Percentiles rank a stretch among this genome's conserved stretches.
These are phyloP conservation scores for Trachymyrmex cornetzi DNA, from an alignment of 1,140 invertebrate species.

Conservation along the genomic window DNA sequence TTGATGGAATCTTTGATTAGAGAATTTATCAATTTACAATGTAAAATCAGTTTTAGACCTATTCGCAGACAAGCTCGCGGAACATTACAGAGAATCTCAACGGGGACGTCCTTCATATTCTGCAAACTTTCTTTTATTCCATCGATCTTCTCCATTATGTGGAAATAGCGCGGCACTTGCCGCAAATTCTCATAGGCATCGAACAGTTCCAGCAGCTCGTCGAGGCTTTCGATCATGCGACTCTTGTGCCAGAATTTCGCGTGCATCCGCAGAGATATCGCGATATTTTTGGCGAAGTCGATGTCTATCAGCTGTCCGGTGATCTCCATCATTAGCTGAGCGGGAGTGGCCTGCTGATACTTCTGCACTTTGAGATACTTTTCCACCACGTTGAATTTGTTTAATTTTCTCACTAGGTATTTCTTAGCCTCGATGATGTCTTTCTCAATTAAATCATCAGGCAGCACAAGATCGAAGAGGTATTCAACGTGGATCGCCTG, in stretches of 20 bases:
- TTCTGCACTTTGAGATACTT: constrained; percentile 67
- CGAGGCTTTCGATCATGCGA: constrained; percentile 69
- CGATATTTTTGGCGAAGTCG: constrained; percentile 63
- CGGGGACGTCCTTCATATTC: constrained; percentile 49
- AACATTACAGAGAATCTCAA: constrained; percentile 69
- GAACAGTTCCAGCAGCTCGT: constrained; percentile 71
- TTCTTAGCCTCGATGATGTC: constrained; percentile 72
- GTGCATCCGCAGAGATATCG: constrained; percentile 64
- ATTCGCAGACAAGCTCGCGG: constrained; percentile 70
- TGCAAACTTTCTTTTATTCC: constrained; percentile 42
- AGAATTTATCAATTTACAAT: constrained; percentile 49
- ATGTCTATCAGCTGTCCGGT: constrained; percentile 68
- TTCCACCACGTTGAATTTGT: constrained; percentile 50
- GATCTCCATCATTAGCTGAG: constrained; percentile 72
- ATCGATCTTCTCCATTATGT: constrained; percentile 61
- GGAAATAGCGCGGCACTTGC: neutral
- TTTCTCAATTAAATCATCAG: constrained; percentile 67
- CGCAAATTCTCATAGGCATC: constrained; percentile 75
- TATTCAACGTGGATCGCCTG: constrained; percentile 70
- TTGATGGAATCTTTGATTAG: constrained; percentile 53
- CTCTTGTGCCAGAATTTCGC: constrained; percentile 71
- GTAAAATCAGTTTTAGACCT: constrained; percentile 61
- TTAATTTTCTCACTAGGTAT: constrained; percentile 61
- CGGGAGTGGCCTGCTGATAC: constrained; percentile 69
- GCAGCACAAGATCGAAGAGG: constrained; percentile 73